Percentiles rank a stretch among this genome's conserved stretches.
Evolutionary conservation across 2,113 vertebrate genomes (phyloP).

Genomic region (Otolemur garnettii): DNA sequence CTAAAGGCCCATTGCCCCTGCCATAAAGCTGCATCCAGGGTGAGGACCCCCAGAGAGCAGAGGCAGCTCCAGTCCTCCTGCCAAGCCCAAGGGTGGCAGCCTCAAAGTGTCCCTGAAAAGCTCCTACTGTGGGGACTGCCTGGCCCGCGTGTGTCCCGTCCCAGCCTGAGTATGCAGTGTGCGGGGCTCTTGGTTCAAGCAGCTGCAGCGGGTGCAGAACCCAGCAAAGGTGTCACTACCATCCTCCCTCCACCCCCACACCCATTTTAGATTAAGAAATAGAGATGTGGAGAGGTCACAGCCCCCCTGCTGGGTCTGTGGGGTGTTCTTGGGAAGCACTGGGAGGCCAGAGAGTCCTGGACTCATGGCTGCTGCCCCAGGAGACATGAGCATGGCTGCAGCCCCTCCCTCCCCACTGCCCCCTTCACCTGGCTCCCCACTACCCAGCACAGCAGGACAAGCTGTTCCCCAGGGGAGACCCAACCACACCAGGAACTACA

Average conservation of each 20-base stretch:
- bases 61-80: not conserved
- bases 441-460: not conserved
- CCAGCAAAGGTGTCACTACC: not conserved
- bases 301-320: not conserved
- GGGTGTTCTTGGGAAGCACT: not conserved
- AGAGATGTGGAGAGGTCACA: not conserved
- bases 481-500: not conserved
- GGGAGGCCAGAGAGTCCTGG: not conserved
- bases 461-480: not conserved
- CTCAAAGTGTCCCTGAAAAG: not conserved
- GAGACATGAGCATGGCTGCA: not conserved
- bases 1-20: not conserved
- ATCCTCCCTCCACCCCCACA: fast-evolving
- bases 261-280: not conserved
- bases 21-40: not conserved
- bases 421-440: fast-evolving
- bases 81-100: not conserved
- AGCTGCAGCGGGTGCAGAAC: fast-evolving
- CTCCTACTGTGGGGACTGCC: not conserved
- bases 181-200: not conserved
- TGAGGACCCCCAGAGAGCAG: not conserved
- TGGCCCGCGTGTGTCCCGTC: no score
- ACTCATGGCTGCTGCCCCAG: not conserved
- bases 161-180: fast-evolving
- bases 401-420: fast-evolving